Evolutionary conservation across 2,113 vertebrate genomes (phyloP), one percentile per base, ranked within the genome.

Genomic region (Trinectes maculatus): DNA sequence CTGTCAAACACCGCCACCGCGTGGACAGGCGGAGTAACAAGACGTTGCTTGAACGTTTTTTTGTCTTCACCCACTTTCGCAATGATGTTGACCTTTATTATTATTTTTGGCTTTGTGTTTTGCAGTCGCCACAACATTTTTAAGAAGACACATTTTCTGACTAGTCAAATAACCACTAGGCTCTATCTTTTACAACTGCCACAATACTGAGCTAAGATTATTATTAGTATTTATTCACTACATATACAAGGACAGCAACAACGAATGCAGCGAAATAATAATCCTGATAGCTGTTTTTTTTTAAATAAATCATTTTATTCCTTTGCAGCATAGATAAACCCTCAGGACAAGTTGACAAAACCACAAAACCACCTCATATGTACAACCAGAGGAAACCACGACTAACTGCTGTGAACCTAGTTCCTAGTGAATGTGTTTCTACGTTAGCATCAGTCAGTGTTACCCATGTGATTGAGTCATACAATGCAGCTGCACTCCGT

Each of bases 251-350:
- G 9, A 40, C 15, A 21, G 15, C n/a, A 0, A 13, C 13, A n/a
- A 29, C 8, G 16, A 60, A 5, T 2, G 16, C 6, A 54, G 1
- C 4, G 28, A 61, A 53, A 76, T 1, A 54, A 36, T 1, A 18
- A 33, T 8, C 18, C 5, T 2, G n/a, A 64, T 0, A 9, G 2
- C 33, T 42, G 2, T 51, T 31, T 40, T 52, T 52, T 21, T 63
- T 63, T 61, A 24, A 71, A 55, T 56, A 82, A 67, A 64, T 61
- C 58, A 61, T 34, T 85, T 83, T 78, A 81, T 79, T 75, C 34
- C 19, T 71, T 74, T 73, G 24, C 44, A 61, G 33, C 24, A 72
- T 31, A 59, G 42, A 60, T 12, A 60, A 66, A 46, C 24, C 58
- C 16, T 69, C 49, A 47, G 67, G 55, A 59, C 44, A 67, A 63